These are phyloP conservation scores for Ectobius pallidus DNA, from an alignment of 2,888 invertebrate genomes.

Conservation along the genomic window DNA sequence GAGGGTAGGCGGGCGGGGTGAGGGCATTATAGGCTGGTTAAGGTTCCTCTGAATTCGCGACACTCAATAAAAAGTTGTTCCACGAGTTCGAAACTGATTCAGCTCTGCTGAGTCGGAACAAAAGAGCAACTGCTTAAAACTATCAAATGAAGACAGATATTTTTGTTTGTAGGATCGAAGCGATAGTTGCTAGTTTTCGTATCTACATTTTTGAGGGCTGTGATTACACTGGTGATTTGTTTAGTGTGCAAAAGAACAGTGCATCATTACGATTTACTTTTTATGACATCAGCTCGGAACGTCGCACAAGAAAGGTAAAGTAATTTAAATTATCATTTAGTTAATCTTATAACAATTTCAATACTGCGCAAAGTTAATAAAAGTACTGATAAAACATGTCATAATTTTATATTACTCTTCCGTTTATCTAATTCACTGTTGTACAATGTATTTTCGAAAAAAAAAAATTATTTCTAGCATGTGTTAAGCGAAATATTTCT, in stretches of 20 bases:
- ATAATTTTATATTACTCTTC: too few species aligned
- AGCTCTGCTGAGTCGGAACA: conserved; percentile 34
- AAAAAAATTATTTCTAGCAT: too few species aligned
- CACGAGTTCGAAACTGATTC: conserved; percentile 57
- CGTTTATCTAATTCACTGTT: too few species aligned
- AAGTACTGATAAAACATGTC: too few species aligned
- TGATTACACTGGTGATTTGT: background rate
- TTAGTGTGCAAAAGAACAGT: background rate
- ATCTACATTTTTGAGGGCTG: background rate
- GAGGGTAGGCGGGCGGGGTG: conserved; percentile 44
- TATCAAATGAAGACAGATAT: conserved; percentile 35
- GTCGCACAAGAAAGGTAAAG: background rate
- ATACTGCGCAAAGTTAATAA: too few species aligned
- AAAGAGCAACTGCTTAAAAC: conserved; percentile 39
- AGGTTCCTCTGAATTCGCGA: conserved; percentile 67
- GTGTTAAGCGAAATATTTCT: too few species aligned
- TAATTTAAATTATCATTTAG: background rate
- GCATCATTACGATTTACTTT: background rate
- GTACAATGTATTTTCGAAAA: too few species aligned
- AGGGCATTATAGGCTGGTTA: conserved; percentile 41
- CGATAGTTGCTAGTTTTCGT: background rate
- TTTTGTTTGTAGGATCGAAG: conserved; percentile 17
- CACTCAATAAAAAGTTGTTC: conserved; percentile 68
- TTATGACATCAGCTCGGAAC: background rate
- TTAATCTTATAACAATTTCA: too few species aligned